These are phyloP conservation scores for Dysmachus trigonus DNA, from an alignment of 2,888 invertebrate genomes.

Conservation along the genomic window DNA sequence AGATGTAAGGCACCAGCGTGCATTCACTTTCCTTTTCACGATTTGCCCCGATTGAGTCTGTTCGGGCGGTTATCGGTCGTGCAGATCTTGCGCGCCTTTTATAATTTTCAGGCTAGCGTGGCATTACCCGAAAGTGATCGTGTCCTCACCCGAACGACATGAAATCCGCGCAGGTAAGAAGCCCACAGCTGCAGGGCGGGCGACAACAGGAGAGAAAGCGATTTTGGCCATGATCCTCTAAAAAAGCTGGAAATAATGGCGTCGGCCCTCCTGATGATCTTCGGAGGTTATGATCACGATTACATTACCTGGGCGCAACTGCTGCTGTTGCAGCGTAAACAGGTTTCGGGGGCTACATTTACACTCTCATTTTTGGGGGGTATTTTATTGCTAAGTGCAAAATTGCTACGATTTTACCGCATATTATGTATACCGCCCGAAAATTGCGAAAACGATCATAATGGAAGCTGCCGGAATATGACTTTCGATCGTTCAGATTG, in stretches of 20 bases:
- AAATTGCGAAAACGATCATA: not conserved
- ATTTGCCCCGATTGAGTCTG: not conserved
- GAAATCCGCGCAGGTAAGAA: not conserved
- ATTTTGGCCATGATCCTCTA: constrained; percentile 40
- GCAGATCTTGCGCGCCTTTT: not conserved
- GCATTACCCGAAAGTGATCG: not conserved
- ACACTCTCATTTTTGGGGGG: not conserved
- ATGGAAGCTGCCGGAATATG: not conserved
- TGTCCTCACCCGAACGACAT: not conserved
- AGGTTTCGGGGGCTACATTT: not conserved
- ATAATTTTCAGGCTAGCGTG: not conserved
- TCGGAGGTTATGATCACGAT: constrained; percentile 25
- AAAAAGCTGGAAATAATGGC: constrained; percentile 2
- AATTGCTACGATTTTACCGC: not conserved
- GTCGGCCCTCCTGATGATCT: constrained; percentile 11
- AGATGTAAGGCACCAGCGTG: not conserved
- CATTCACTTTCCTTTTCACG: constrained; percentile 21
- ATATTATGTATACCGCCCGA: not conserved
- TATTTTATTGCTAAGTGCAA: not conserved
- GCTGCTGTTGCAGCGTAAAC: not conserved
- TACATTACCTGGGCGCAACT: not conserved
- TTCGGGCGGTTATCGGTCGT: constrained; percentile 7
- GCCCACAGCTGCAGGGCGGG: not conserved
- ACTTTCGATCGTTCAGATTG: not conserved
- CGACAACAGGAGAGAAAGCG: constrained; percentile 17